Conservation (phyloP, 1,140 invertebrate species). For the Andricus grossulariae region DNA sequence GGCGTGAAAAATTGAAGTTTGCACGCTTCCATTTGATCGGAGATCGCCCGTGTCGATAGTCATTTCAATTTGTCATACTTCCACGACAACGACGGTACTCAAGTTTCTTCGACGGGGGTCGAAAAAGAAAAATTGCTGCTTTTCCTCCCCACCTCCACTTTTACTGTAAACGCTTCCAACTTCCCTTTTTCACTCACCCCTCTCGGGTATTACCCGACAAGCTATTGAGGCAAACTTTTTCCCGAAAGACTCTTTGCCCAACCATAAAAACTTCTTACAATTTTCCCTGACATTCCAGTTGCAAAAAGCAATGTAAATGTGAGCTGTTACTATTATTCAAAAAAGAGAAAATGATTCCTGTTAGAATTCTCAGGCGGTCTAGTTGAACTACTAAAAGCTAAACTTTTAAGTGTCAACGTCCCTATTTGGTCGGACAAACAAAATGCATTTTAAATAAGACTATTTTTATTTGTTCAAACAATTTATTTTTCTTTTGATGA, state of each 20-base stretch:
- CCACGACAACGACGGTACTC: conserved; percentile 15
- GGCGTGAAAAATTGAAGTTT: conserved; percentile 26
- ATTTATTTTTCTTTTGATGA: too few relatives aligned
- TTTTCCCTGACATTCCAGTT: conserved; percentile 47
- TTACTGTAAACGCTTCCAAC: conserved; percentile 3
- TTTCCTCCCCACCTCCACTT: conserved; percentile 30
- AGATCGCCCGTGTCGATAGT: conserved; percentile 24
- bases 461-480: too few relatives aligned
- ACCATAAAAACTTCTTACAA: conserved; percentile 57
- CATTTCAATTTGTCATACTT: conserved; percentile 64
- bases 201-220: conserved; percentile 40
- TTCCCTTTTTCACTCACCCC: conserved; percentile 16
- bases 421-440: too few relatives aligned
- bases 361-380: too few relatives aligned
- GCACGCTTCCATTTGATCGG: not conserved
- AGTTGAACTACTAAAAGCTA: too few relatives aligned
- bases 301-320: not conserved
- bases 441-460: too few relatives aligned
- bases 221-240: conserved; percentile 22
- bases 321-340: not conserved
- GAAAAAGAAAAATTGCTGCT: conserved; percentile 54
- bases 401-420: too few relatives aligned
- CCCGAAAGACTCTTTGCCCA: conserved; percentile 4
- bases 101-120: conserved; percentile 14
- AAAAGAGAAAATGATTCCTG: not conserved